Evolutionary conservation across 1,140 invertebrate genomes (phyloP), one percentile per base, ranked within the genome.

Genomic region (Carposina sasakii): DNA sequence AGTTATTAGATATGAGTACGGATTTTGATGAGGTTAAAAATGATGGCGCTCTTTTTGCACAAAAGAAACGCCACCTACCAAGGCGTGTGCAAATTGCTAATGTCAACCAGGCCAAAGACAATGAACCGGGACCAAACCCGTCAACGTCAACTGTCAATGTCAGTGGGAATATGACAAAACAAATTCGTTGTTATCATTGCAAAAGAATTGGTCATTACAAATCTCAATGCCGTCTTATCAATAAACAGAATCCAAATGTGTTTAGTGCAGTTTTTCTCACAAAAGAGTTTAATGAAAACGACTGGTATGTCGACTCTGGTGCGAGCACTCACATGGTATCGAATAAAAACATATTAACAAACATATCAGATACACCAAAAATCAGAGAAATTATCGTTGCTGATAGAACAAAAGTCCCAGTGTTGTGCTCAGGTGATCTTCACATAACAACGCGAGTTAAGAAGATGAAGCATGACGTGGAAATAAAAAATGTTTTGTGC

Each of bases 1-100:
- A 59, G 26, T 40, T 59, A 22, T 10, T 59, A 3, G 51, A 54
- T 49, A 41, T 41, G 55, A n/a, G n/a, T n/a, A n/a, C n/a, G n/a
- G n/a, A n/a, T n/a, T n/a, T n/a, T n/a, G n/a, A n/a, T n/a, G 61
- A 16, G 47, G 28, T 26, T 15, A 26, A 5, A 4, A 20, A 15
- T 13, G 24, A 40, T 15, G 19, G 16, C 10, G 12, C 15, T 20
- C 20, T 3, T 9, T 3, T 10, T 8, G 19, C 22, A 21, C 20
- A 20, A 17, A 10, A 15, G 8, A 21, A 21, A 21, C 36, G 16
- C n/a, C 3, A 15, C 9, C 9, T 21, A 39, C 2, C 23, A 12
- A 5, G 12, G 17, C 22, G 10, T 39, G 8, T 12, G 17, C 22
- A 20, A 39, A 9, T n/a, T n/a, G n/a, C n/a, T n/a, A 39, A 20